A percentile compares a stretch with the other conserved stretches of the same genome.
Conservation (phyloP, 2,797 vertebrate species). For the Enteromius viviparus region DNA sequence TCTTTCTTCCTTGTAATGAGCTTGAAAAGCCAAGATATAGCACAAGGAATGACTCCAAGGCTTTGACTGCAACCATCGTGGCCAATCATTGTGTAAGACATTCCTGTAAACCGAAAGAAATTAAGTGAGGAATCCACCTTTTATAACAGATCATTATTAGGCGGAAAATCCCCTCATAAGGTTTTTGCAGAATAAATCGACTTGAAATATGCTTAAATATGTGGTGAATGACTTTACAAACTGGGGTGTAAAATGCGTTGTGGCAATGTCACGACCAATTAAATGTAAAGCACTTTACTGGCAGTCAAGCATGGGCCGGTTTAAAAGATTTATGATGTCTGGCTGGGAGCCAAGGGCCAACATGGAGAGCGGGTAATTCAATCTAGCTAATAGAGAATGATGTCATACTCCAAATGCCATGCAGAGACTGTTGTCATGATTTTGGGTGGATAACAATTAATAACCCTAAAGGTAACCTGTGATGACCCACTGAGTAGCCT, state of each 20-base stretch:
- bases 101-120: constrained; percentile 78
- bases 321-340: constrained; percentile 77
- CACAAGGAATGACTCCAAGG: constrained; percentile 92
- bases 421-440: constrained; percentile 67
- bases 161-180: not conserved
- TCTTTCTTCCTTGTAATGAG: constrained; percentile 92
- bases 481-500: constrained; percentile 47
- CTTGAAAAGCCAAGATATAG: constrained; percentile 97
- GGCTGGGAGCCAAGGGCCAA: constrained; percentile 74
- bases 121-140: not conserved
- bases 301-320: constrained; percentile 67
- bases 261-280: constrained; percentile 66
- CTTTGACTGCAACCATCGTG: constrained; percentile 88
- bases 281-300: constrained; percentile 74
- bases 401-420: constrained; percentile 76
- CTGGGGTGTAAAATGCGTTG: constrained; percentile 50
- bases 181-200: constrained; percentile 26
- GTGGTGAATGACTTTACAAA: constrained; percentile 26
- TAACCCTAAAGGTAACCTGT: constrained; percentile 70
- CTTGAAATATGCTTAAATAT: constrained; percentile 24
- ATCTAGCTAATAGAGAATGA: constrained; percentile 81
- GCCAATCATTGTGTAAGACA: constrained; percentile 96
- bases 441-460: constrained; percentile 72
- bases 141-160: not conserved
- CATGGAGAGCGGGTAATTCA: constrained; percentile 75